These are phyloP conservation scores for Eulemur rubriventer DNA, from an alignment of 2,797 vertebrate species.

Conservation along the genomic window DNA sequence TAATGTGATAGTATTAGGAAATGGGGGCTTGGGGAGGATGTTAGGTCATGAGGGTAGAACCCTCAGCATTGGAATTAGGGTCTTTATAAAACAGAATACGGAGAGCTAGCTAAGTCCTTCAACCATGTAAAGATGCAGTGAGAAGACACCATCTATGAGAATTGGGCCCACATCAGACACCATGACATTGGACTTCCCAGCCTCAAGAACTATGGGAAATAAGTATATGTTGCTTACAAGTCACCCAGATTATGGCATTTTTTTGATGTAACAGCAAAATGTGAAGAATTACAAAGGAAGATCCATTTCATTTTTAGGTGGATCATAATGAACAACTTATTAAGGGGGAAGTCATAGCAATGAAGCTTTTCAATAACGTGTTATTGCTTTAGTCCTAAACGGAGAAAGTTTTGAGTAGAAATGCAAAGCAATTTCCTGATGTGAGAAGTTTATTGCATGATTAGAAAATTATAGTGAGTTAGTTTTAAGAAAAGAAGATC, in stretches of 20 bases:
- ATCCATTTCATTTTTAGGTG: background rate
- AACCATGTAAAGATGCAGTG: background rate
- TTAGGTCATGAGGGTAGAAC: background rate
- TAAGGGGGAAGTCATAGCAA: background rate
- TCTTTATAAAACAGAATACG: background rate
- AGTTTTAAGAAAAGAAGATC: background rate
- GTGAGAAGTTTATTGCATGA: background rate
- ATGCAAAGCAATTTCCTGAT: background rate
- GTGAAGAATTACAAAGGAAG: background rate
- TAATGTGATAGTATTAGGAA: background rate
- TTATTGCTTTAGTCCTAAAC: background rate
- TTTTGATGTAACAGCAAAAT: background rate
- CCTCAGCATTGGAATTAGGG: background rate
- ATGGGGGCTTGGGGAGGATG: background rate
- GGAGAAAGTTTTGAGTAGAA: background rate
- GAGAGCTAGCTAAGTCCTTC: too few relatives aligned
- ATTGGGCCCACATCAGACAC: accelerated
- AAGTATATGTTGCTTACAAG: background rate
- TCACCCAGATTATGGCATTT: background rate
- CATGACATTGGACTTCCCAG: background rate
- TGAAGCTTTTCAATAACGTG: background rate
- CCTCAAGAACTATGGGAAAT: background rate
- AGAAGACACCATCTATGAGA: background rate
- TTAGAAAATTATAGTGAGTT: background rate
- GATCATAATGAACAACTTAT: background rate